Evolutionary conservation across 2,797 vertebrate species (phyloP), one percentile per base, ranked within the genome.

Genomic region (Myotis myotis): DNA sequence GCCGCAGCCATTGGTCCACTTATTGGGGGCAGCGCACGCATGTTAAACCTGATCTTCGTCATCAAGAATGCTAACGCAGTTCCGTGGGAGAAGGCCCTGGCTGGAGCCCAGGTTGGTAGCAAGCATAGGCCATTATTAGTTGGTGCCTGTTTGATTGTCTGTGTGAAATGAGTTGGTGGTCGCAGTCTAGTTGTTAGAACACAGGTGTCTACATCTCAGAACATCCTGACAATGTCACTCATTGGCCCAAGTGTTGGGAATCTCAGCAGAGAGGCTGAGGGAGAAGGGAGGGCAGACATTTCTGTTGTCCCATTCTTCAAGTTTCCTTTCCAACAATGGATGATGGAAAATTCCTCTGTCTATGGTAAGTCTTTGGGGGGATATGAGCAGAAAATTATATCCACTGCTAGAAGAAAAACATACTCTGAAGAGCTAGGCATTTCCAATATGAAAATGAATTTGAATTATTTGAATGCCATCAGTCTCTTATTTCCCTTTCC

Each of bases 161-260:
- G 76, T 95, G 57, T 74, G 95, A 88, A 92, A 93, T 36, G 82
- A 92, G 38, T 87, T 70, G 75, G 74, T 87, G 74, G 81, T 88
- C 85, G 95, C 83, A 64, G 57, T 49, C 82, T 88, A 87, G 75
- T 92, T 94, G 81, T 94, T 95, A 94, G 82, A 62, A 91, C 93
- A 82, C 93, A 95, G 75, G 81, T 94, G 84, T 95, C 84, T 96
- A 84, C 71, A 74, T 87, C 74, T 88, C 75, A 71, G 44, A 94
- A 93, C 47, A 94, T 87, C 75, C 47, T 72, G 92, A 75, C 53
- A 91, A 8, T 11, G 89, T 15, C 44, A 92, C 70, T 81, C 89
- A 92, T 72, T 94, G 91, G 79, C 30, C 85, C 33, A 33, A 62
- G 74, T 62, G 53, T 79, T 88, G 75, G 79, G 36, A 93, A 0